Conservation (phyloP, 2,113 vertebrate genomes). For the Cettia cetti region DNA sequence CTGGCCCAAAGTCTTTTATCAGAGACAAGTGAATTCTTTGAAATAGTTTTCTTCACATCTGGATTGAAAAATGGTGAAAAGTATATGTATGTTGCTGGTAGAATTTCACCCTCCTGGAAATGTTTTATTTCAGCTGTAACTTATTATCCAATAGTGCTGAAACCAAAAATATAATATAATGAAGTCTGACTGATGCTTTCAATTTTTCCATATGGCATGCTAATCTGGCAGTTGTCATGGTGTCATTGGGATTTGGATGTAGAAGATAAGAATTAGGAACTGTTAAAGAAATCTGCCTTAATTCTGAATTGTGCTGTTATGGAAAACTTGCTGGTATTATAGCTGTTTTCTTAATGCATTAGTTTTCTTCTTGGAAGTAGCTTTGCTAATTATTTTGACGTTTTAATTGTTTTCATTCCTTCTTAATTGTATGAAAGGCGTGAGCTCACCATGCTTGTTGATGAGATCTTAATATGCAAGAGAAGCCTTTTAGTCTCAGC, state of each 20-base stretch:
- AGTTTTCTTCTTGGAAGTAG: not conserved
- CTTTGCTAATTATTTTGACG: not conserved
- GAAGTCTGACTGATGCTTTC: slow-evolving; percentile 13
- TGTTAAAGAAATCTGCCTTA: not conserved
- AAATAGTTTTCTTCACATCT: slow-evolving; percentile 12
- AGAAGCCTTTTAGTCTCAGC: not conserved
- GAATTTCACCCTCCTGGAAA: slow-evolving; percentile 22
- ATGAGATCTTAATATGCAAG: not conserved
- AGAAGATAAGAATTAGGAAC: not conserved
- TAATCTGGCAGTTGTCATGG: slow-evolving; percentile 10
- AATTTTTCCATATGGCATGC: slow-evolving; percentile 15
- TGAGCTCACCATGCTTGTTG: not conserved
- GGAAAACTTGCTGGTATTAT: not conserved
- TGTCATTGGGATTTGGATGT: not conserved
- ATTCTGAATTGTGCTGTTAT: not conserved
- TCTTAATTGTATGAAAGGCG: not conserved
- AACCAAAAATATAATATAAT: not conserved
- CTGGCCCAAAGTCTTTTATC: not conserved
- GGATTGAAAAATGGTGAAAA: not conserved
- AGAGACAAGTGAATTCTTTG: not conserved
- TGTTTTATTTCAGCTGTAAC: slow-evolving; percentile 55
- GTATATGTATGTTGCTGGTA: not conserved
- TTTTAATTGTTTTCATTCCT: not conserved
- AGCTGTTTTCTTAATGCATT: not conserved
- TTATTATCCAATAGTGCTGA: slow-evolving; percentile 39